Conservation (phyloP, 2,888 invertebrate genomes). For the Sminthurinus aureus region DNA sequence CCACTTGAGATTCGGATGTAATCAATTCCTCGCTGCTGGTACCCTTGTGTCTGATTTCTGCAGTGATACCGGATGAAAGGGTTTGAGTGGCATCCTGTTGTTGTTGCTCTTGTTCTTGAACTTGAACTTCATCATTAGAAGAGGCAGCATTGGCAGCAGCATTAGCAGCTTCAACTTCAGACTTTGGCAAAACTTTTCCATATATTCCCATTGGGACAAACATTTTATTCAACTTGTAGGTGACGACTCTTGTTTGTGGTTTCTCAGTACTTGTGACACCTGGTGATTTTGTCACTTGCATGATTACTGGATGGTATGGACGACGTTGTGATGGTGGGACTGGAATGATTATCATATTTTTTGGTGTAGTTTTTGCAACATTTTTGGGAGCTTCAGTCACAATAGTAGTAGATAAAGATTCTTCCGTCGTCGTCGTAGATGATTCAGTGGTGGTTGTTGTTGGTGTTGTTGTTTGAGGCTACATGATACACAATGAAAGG, state of each 20-base stretch:
- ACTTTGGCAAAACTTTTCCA: conserved; percentile 51
- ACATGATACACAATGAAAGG: conserved; percentile 8
- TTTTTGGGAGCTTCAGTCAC: not conserved
- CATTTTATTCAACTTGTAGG: conserved; percentile 57
- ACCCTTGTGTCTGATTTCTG: conserved; percentile 33
- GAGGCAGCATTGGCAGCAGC: not conserved
- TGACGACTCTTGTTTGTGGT: conserved; percentile 45
- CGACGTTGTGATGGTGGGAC: conserved; percentile 53
- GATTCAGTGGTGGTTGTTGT: conserved; percentile 25
- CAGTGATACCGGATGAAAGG: conserved; percentile 3
- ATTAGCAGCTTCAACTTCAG: conserved; percentile 23
- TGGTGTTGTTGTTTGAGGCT: conserved; percentile 26
- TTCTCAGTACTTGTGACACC: conserved; percentile 38
- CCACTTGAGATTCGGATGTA: too few relatives aligned
- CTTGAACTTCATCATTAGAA: not conserved
- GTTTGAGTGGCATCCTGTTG: not conserved
- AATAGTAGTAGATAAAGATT: not conserved
- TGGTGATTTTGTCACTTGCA: conserved; percentile 52
- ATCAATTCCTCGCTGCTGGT: conserved; percentile 29
- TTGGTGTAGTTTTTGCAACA: not conserved
- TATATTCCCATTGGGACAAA: conserved; percentile 58
- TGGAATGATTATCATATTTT: conserved; percentile 55
- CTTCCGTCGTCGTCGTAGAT: conserved; percentile 15
- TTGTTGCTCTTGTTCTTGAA: not conserved
- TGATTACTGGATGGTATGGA: conserved; percentile 55